Evolutionary conservation across 2,113 vertebrate genomes (phyloP).

Genomic region (Ranitomeya imitator): DNA sequence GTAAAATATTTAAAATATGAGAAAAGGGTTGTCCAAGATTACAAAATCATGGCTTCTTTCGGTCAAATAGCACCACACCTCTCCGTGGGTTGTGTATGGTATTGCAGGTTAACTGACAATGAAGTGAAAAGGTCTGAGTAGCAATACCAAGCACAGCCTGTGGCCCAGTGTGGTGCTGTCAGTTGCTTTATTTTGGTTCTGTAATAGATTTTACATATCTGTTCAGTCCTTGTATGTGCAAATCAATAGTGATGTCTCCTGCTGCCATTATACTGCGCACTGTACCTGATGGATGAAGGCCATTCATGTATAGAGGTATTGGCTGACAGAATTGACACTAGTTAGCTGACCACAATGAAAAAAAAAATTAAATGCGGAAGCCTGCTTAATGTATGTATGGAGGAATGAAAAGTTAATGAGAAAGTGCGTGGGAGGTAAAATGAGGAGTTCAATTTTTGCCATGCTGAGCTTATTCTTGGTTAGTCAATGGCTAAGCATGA

Average conservation of each 20-base stretch:
- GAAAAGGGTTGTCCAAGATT: too few relatives aligned
- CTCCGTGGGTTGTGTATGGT: not conserved
- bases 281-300: not conserved
- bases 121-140: not conserved
- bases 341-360: constrained; percentile 13
- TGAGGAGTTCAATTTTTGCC: constrained; percentile 52
- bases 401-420: constrained; percentile 43
- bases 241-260: not conserved
- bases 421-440: constrained; percentile 48
- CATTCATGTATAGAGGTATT: not conserved
- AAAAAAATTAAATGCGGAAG: constrained; percentile 10
- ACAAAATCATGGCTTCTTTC: not conserved
- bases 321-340: not conserved
- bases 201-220: not conserved
- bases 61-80: not conserved
- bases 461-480: constrained; percentile 48
- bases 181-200: not conserved
- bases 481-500: constrained; percentile 47
- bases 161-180: not conserved
- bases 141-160: not conserved
- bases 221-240: not conserved
- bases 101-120: not conserved
- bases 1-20: not conserved
- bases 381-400: constrained; percentile 27
- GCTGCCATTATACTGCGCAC: not conserved